Evolutionary conservation across 1,140 invertebrate genomes (phyloP), one percentile per base, ranked within the genome.

Genomic region (Ceratosolen fusciceps): DNA sequence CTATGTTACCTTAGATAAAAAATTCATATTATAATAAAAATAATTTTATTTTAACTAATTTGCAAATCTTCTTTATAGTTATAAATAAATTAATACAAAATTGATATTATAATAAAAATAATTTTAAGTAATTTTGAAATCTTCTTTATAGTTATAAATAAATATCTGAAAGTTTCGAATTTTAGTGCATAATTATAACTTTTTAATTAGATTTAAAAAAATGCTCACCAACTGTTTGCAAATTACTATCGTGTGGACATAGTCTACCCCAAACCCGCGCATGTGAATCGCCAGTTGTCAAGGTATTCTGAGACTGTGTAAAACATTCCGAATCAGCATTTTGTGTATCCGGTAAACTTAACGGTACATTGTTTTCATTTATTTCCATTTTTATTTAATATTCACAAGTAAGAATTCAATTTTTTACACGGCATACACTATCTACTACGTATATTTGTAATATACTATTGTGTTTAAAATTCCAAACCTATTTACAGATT

Each of bases 341-440:
- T 79, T 88, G 87, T 0, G 87, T 88, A 12, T 86, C 84, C 12
- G 86, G 86, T 49, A 85, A 74, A 65, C 83, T 84, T 9, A 75
- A 54, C 14, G 82, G 76, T n/a, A 82, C 54, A 2, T 54, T 58
- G 0, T 78, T 56, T 26, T 84, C 82, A 4, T 74, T 34, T 16
- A 37, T 39, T 26, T 79, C 77, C 77, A 79, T 79, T 52, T 58
- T 74, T 8, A 29, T 47, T 70, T 47, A 37, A 14, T 47, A n/a
- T 65, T 65, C 37, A 37, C 31, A n/a, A 10, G 26, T n/a, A 34
- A 62, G 31, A 2, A 62, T 31, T 12, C 34, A 1, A 62, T 31
- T 34, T 8, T 34, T 34, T 19, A 16, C 12, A 62, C 9, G 4
- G 37, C 60, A 65, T 65, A 21, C 31, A 65, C 31, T 10, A n/a